These are phyloP conservation scores for Drosophila arizonae DNA, from an alignment of 1,140 invertebrate genomes.

Conservation along the genomic window DNA sequence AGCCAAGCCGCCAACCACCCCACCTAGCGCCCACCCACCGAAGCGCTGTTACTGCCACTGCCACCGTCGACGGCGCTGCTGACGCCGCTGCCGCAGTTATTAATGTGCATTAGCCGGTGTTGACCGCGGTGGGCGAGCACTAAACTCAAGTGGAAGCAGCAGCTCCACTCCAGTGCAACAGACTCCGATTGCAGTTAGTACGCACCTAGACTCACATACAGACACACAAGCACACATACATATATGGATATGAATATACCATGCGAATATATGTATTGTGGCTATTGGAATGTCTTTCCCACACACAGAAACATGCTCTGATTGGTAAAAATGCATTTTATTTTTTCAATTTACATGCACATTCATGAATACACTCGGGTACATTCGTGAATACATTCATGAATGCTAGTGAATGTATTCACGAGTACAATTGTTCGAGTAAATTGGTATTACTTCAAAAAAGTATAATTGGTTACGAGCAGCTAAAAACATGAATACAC, in stretches of 20 bases:
- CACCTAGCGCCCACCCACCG: constrained; percentile 33
- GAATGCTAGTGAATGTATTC: background rate
- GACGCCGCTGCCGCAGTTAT: constrained; percentile 26
- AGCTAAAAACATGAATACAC: background rate
- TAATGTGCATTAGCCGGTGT: constrained; percentile 53
- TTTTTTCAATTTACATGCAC: background rate
- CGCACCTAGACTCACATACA: constrained; percentile 22
- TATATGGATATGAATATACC: background rate
- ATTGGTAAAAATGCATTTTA: constrained; percentile 11
- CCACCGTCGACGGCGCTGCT: background rate
- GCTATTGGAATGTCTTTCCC: background rate
- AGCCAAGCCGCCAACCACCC: constrained; percentile 13
- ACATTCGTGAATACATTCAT: background rate
- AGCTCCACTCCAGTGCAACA: constrained; percentile 8
- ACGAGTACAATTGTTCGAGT: background rate
- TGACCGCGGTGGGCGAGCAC: constrained; percentile 40
- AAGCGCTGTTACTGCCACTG: background rate
- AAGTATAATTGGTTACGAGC: too few species aligned
- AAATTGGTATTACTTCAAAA: too few species aligned
- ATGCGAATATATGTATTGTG: background rate
- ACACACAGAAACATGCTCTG: constrained; percentile 12
- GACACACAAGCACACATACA: background rate
- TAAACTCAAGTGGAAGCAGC: constrained; percentile 21
- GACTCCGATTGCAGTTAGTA: constrained; percentile 34
- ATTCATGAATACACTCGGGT: constrained; percentile 9